phyloP scores from a whole-genome alignment of 2,113 vertebrate species.

The Camelus bactrianus region DNA sequence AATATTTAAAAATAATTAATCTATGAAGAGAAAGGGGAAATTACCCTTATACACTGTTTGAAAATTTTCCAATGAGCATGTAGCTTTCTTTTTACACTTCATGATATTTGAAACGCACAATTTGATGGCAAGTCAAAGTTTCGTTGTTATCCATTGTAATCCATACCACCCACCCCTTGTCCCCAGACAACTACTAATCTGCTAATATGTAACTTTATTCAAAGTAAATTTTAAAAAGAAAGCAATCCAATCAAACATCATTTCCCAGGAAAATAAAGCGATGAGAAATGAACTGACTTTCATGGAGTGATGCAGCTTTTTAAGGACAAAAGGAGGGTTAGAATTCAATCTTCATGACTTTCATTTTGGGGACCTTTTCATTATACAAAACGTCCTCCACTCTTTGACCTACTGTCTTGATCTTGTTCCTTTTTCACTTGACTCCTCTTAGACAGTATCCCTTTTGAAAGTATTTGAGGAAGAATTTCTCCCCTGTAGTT shows the following conservation, averaged over 20 bases:
- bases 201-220: background rate
- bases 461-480: conserved; percentile 39
- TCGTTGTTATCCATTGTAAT: background rate
- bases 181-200: background rate
- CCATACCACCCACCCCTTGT: accelerated
- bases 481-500: conserved; percentile 31
- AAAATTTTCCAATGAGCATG: background rate
- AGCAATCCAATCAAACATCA: background rate
- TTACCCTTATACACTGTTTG: background rate
- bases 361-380: background rate
- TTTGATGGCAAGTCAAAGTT: background rate
- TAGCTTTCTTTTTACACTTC: background rate
- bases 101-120: background rate
- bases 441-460: background rate
- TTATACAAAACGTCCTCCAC: background rate
- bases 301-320: background rate
- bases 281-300: background rate
- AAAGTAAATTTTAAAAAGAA: background rate
- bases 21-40: background rate
- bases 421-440: background rate
- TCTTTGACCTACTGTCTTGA: background rate
- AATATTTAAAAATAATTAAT: background rate
- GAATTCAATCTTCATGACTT: background rate
- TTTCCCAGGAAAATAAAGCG: background rate
- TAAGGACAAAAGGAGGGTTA: background rate